Evolutionary conservation across 2,113 vertebrate genomes (phyloP).

Genomic region (Struthio camelus): DNA sequence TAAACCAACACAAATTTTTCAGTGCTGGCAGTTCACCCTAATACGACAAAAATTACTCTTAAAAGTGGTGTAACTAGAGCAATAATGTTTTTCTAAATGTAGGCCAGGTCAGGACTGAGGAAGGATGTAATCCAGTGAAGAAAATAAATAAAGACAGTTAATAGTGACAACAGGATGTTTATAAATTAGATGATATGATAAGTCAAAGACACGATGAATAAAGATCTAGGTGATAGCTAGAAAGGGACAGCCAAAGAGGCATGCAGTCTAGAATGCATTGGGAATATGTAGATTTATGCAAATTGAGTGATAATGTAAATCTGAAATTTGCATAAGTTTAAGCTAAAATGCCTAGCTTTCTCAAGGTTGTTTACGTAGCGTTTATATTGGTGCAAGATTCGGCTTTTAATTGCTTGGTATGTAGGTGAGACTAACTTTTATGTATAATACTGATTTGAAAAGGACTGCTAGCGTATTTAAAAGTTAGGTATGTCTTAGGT

Average conservation of each 20-base stretch:
- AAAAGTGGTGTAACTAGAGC: background rate
- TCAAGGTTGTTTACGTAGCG: background rate
- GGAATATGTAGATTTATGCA: fast-evolving
- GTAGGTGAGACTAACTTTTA: background rate
- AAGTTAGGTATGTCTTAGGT: background rate
- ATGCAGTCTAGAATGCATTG: background rate
- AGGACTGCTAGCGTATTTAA: background rate
- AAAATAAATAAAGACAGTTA: background rate
- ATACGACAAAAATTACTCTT: background rate
- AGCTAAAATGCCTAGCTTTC: background rate
- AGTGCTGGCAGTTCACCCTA: background rate
- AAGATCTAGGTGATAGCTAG: background rate
- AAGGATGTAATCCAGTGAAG: background rate
- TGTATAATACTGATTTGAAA: background rate
- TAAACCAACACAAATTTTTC: background rate
- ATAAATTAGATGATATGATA: background rate
- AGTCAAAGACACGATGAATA: background rate
- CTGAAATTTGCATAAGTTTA: background rate
- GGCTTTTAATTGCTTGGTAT: background rate
- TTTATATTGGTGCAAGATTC: background rate
- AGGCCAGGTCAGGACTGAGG: background rate
- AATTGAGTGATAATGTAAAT: fast-evolving
- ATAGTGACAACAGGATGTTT: background rate
- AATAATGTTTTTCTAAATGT: background rate
- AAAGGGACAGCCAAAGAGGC: background rate